These are phyloP conservation scores for Daboia siamensis DNA, from an alignment of 2,113 vertebrate species.

Conservation along the genomic window DNA sequence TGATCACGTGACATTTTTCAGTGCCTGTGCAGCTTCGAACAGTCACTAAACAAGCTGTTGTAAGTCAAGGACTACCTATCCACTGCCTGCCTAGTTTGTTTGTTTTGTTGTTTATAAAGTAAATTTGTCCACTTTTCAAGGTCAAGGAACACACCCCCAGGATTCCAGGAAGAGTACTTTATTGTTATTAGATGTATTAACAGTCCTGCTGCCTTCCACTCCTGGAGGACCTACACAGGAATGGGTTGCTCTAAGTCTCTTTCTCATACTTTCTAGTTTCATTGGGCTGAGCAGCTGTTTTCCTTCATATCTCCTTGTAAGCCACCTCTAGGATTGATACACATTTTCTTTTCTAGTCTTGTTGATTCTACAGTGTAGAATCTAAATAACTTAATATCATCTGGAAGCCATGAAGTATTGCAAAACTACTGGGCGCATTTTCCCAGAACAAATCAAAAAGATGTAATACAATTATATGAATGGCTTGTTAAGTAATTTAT, in stretches of 20 bases:
- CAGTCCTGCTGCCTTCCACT: background rate
- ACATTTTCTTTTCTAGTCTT: background rate
- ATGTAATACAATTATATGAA: background rate
- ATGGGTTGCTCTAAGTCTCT: too few species aligned
- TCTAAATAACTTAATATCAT: background rate
- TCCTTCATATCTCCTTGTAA: background rate
- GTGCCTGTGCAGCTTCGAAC: too few species aligned
- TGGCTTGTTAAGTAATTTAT: background rate
- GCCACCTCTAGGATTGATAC: background rate
- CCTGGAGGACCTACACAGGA: background rate
- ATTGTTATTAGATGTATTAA: background rate
- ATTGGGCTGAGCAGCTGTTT: background rate
- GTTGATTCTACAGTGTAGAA: background rate
- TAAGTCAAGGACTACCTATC: background rate
- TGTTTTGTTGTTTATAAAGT: background rate
- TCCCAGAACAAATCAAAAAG: background rate
- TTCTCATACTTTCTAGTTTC: background rate
- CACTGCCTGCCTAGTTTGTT: background rate
- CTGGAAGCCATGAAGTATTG: background rate
- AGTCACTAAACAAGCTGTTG: background rate
- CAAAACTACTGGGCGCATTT: background rate
- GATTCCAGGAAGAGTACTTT: background rate
- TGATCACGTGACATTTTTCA: background rate
- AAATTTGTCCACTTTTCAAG: background rate
- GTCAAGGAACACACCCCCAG: background rate